Base-by-base conservation (phyloP, 2,113 vertebrate species). In the Carettochelys insculpta region DNA sequence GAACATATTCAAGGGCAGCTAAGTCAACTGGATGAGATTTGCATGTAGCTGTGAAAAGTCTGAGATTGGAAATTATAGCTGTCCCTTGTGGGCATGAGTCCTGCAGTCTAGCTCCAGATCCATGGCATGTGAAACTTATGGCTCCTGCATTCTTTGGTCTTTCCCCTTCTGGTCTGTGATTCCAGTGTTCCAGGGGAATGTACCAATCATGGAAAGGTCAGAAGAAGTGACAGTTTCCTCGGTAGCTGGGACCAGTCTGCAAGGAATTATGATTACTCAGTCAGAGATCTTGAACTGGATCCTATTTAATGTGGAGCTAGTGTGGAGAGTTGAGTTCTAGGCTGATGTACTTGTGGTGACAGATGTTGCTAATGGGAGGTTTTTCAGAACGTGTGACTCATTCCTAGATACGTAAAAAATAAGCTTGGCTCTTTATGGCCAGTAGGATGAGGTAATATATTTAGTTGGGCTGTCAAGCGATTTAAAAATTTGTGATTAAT, bases 231-330 rank as follows among this genome's bases (percentile, higher is more conserved):
- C 24, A 14, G 45, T 41, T 12, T 27, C 71, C 25, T 13, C 3
- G 8, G 71, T 29, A 45, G 71, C 38, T 45, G 13, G 38, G 41
- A 24, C 41, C 17, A 75, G 24, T 16, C 43, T 27, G 14, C 25
- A 20, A 45, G 45, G 24, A 12, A 11, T 75, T 75, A 75, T 45
- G 12, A 45, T 16, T 14, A 14, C n/a, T 11, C 3, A 31, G 6
- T 13, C 13, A 80, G 76, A 68, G 79, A 58, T 50, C 79, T 77
- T 83, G 75, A 43, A n/a, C 16, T 13, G 1, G 79, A 3, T 27
- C 45, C 9, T 4, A 2, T 1, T 47, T 17, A 3, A 51, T 6
- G 20, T 77, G 56, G 78, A 29, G 4, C 0, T 1, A 11, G 17
- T 9, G 51, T 4, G 56, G 9, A 13, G 6, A 58, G n/a, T 38